Percentiles rank a stretch among this genome's conserved stretches.
These are phyloP conservation scores for Mormyrus hasselquistii DNA, from an alignment of 2,797 vertebrate species.

Conservation along the genomic window DNA sequence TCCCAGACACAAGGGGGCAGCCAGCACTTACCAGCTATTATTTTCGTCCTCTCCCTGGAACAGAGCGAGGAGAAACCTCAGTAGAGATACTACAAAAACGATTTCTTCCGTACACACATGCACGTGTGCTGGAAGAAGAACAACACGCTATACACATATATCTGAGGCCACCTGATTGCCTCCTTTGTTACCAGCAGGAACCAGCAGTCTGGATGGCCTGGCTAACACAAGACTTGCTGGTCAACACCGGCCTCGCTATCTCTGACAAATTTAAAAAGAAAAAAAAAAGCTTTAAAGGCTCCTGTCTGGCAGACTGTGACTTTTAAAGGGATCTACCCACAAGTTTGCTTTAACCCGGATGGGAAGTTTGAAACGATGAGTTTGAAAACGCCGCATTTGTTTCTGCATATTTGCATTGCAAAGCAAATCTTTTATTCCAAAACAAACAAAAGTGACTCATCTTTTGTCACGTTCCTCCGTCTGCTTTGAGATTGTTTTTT, in stretches of 20 bases:
- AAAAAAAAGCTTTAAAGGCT: not conserved
- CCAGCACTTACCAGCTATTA: not conserved
- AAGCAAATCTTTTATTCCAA: conserved; percentile 3
- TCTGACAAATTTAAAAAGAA: not conserved
- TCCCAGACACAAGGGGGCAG: not conserved
- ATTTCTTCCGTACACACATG: not conserved
- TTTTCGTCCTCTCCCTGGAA: not conserved
- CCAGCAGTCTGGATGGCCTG: not conserved
- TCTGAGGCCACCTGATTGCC: not conserved
- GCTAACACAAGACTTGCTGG: not conserved
- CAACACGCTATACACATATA: not conserved
- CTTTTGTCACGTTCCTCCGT: not conserved
- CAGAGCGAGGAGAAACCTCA: not conserved
- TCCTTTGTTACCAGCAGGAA: not conserved
- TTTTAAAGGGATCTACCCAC: not conserved
- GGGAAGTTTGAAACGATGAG: not conserved
- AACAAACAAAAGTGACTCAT: not conserved
- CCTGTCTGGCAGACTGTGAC: not conserved
- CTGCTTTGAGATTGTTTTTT: not conserved
- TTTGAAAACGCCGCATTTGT: not conserved
- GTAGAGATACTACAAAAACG: not conserved
- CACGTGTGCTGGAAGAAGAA: not conserved
- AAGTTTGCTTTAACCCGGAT: not conserved
- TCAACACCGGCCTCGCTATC: not conserved
- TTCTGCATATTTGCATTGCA: not conserved